These are phyloP conservation scores for Lophochroa leadbeateri DNA, from an alignment of 2,113 vertebrate species.

Conservation along the genomic window DNA sequence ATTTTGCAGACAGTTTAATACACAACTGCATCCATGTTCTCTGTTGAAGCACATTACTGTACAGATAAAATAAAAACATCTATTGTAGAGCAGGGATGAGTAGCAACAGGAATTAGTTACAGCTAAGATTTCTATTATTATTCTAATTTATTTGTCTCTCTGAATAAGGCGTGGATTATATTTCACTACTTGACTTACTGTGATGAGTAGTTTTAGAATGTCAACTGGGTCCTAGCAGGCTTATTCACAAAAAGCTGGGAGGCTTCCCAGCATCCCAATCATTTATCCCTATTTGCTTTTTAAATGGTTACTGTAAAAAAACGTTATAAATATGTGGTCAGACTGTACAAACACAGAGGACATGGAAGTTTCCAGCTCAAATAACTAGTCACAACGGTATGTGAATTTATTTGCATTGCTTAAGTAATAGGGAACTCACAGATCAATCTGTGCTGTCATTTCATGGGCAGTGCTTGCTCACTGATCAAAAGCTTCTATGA, in stretches of 20 bases:
- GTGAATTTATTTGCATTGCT: background rate
- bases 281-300: background rate
- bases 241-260: background rate
- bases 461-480: background rate
- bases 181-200: background rate
- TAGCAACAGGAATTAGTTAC: background rate
- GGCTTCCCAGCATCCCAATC: background rate
- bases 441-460: background rate
- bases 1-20: constrained; percentile 12
- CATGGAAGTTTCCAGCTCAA: background rate
- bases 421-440: background rate
- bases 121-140: background rate
- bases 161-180: background rate
- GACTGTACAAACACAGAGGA: background rate
- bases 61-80: constrained; percentile 15
- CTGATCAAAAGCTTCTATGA: background rate
- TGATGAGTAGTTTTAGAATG: background rate
- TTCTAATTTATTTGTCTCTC: background rate
- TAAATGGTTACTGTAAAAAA: background rate
- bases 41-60: background rate
- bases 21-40: background rate
- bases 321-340: background rate
- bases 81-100: background rate
- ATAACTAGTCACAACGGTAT: background rate
- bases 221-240: background rate